Percentiles rank a stretch among this genome's conserved stretches.
These are phyloP conservation scores for Semicossyphus pulcher DNA, from an alignment of 2,113 vertebrate genomes.

Conservation along the genomic window DNA sequence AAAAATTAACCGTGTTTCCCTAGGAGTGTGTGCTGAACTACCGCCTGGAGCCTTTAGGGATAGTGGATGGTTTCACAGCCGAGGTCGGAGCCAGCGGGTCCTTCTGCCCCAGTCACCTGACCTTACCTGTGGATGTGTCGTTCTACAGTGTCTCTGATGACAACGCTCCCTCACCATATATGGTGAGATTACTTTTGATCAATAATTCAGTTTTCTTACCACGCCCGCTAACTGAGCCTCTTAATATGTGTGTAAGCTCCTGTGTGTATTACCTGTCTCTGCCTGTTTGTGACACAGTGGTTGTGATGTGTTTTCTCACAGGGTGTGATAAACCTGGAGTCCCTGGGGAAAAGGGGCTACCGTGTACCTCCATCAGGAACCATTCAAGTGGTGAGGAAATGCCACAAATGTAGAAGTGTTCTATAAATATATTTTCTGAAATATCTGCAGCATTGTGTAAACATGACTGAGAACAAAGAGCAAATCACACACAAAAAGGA, in stretches of 20 bases:
- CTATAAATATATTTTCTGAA: background rate
- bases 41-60: slow-evolving; percentile 92
- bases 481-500: slow-evolving; percentile 1
- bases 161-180: slow-evolving; percentile 98
- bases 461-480: slow-evolving; percentile 56
- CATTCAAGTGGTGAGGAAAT: slow-evolving; percentile 96
- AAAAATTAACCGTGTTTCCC: slow-evolving; percentile 1
- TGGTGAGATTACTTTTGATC: slow-evolving; percentile 82
- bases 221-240: background rate
- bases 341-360: slow-evolving; percentile 98
- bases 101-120: slow-evolving; percentile 98
- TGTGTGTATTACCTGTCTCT: slow-evolving; percentile 4
- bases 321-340: slow-evolving; percentile 99
- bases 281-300: slow-evolving; percentile 9
- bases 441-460: slow-evolving; percentile 1
- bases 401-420: background rate
- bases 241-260: background rate
- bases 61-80: slow-evolving; percentile 93
- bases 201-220: background rate
- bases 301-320: slow-evolving; percentile 69
- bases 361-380: slow-evolving; percentile 99
- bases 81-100: slow-evolving; percentile 97
- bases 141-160: slow-evolving; percentile 99
- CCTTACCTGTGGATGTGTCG: slow-evolving; percentile 95
- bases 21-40: slow-evolving; percentile 98